A percentile compares a stretch with the other conserved stretches of the same genome.
Evolutionary conservation across 2,113 vertebrate species (phyloP).

Genomic region (Struthio camelus): DNA sequence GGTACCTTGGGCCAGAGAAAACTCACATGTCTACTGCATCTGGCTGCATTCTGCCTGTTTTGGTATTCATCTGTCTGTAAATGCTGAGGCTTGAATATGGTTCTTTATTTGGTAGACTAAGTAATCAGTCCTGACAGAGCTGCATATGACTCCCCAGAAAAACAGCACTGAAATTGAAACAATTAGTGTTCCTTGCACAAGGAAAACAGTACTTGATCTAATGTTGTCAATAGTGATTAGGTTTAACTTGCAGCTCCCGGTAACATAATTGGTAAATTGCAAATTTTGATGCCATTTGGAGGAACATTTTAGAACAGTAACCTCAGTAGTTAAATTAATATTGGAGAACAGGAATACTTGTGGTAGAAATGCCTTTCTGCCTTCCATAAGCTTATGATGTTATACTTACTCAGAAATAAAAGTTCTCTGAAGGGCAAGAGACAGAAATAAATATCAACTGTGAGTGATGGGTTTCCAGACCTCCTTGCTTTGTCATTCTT

Average conservation of each 20-base stretch:
- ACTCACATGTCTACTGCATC: not conserved
- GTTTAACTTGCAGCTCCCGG: constrained; percentile 36
- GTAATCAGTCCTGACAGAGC: constrained; percentile 64
- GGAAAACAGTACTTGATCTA: constrained; percentile 51
- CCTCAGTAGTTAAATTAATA: constrained; percentile 16
- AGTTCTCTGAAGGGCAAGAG: not conserved
- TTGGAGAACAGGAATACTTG: constrained; percentile 1
- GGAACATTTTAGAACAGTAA: constrained; percentile 55
- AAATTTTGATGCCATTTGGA: constrained; percentile 61
- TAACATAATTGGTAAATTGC: constrained; percentile 56
- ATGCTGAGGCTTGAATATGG: constrained; percentile 12
- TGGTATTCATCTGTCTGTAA: not conserved
- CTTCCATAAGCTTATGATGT: not conserved
- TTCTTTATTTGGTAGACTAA: constrained; percentile 19
- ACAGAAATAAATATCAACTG: not conserved
- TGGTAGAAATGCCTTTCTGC: constrained; percentile 1
- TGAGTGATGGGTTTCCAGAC: not conserved
- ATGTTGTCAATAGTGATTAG: constrained; percentile 67
- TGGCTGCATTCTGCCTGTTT: not conserved
- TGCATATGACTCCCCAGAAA: constrained; percentile 41
- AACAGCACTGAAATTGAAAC: constrained; percentile 53
- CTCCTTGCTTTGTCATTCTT: not conserved
- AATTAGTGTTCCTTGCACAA: constrained; percentile 54
- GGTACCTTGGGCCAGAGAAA: not conserved
- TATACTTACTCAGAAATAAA: not conserved